Evolutionary conservation across 2,888 invertebrate species (phyloP).

Genomic region (Epistrophe eligans): DNA sequence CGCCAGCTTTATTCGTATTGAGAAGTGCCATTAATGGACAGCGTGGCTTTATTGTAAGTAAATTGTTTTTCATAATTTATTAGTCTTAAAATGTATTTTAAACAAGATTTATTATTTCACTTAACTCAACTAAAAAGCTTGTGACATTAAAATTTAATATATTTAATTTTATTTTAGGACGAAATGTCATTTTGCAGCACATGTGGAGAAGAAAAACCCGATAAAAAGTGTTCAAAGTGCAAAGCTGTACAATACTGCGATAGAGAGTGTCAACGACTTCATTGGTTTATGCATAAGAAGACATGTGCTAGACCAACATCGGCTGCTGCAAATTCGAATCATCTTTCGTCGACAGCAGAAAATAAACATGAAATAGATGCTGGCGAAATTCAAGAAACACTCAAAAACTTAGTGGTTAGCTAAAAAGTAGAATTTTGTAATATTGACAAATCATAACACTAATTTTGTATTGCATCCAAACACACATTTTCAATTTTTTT

Average conservation of each 20-base stretch:
- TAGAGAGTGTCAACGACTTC: slow-evolving; percentile 96
- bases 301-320: slow-evolving; percentile 89
- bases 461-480: slow-evolving; percentile 22
- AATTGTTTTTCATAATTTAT: not conserved
- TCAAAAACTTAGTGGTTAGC: slow-evolving; percentile 84
- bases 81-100: not conserved
- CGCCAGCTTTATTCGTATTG: slow-evolving; percentile 89
- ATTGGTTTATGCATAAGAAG: slow-evolving; percentile 96
- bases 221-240: slow-evolving; percentile 97
- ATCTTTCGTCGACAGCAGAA: slow-evolving; percentile 75
- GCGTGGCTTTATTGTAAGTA: slow-evolving; percentile 88
- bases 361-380: slow-evolving; percentile 82
- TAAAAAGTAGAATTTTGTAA: slow-evolving; percentile 56
- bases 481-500: slow-evolving; percentile 18
- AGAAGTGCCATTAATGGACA: slow-evolving; percentile 94
- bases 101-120: too few species aligned
- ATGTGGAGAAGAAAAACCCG: slow-evolving; percentile 94
- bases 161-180: slow-evolving; percentile 81
- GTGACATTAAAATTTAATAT: not conserved
- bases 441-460: slow-evolving; percentile 14
- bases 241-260: slow-evolving; percentile 97
- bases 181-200: slow-evolving; percentile 90
- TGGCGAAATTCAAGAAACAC: slow-evolving; percentile 85
- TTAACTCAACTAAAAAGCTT: too few species aligned
- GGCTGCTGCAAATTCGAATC: slow-evolving; percentile 79